A percentile compares a stretch with the other conserved stretches of the same genome.
Conservation (phyloP, 2,888 invertebrate genomes). For the Hesperia comma region DNA sequence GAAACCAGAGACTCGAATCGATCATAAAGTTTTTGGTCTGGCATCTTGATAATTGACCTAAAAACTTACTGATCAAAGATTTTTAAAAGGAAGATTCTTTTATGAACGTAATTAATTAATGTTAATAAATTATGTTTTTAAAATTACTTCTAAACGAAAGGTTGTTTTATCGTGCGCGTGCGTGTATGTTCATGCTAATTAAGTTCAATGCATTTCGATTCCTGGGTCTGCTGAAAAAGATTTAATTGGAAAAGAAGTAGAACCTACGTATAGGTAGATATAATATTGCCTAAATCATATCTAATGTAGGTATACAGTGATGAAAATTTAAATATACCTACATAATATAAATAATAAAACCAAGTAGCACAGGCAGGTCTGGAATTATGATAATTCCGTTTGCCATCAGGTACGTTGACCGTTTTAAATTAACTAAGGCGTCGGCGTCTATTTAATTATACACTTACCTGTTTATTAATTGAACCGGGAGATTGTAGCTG, state of each 20-base stretch:
- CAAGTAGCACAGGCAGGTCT: background rate
- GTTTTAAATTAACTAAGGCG: conserved; percentile 22
- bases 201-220: too few relatives aligned
- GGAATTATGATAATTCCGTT: conserved; percentile 11
- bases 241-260: too few relatives aligned
- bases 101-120: too few relatives aligned
- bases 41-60: background rate
- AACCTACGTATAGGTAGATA: too few relatives aligned
- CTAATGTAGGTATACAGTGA: too few relatives aligned
- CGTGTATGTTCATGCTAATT: too few relatives aligned
- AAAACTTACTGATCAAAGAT: background rate
- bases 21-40: background rate
- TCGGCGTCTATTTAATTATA: conserved; percentile 32
- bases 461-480: conserved; percentile 23
- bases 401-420: conserved; percentile 26
- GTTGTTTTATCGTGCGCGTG: too few relatives aligned
- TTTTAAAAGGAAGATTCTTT: background rate
- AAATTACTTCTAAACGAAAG: too few relatives aligned
- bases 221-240: too few relatives aligned
- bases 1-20: background rate
- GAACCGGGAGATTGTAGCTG: background rate
- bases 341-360: background rate
- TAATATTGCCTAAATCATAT: too few relatives aligned
- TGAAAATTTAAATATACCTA: too few relatives aligned
- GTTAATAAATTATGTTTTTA: too few relatives aligned